Evolutionary conservation across 2,888 invertebrate genomes (phyloP).

Genomic region (Tromatobia lineatoria): DNA sequence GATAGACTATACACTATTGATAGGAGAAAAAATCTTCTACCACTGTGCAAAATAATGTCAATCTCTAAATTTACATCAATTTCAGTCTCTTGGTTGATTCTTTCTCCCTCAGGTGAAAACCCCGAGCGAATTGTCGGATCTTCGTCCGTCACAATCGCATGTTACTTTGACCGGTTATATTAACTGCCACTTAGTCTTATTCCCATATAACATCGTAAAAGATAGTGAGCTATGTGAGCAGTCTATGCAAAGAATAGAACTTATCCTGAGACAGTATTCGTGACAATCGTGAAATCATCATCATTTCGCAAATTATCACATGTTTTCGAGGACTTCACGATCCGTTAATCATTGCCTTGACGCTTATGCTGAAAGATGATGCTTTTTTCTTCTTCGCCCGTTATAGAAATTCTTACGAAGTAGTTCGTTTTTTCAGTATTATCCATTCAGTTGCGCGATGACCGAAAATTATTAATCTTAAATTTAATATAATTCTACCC

Average conservation of each 20-base stretch:
- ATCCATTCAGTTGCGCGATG: slow-evolving; percentile 12
- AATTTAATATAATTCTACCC: slow-evolving; percentile 11
- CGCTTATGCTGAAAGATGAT: neutral
- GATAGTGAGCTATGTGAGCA: slow-evolving; percentile 36
- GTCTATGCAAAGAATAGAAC: slow-evolving; percentile 22
- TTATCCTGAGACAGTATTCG: slow-evolving; percentile 27
- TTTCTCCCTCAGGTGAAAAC: slow-evolving; percentile 54
- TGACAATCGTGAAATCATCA: slow-evolving; percentile 20
- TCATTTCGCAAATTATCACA: slow-evolving; percentile 46
- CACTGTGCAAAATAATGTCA: slow-evolving; percentile 50
- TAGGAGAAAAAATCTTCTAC: slow-evolving; percentile 10
- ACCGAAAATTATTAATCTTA: slow-evolving; percentile 4
- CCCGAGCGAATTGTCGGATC: slow-evolving; percentile 35
- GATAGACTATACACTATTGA: neutral
- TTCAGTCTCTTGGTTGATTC: slow-evolving; percentile 69
- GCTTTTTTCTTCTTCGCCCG: neutral
- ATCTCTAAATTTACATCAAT: slow-evolving; percentile 59
- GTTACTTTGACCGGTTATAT: slow-evolving; percentile 22
- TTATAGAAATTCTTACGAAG: slow-evolving; percentile 17
- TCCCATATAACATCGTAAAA: slow-evolving; percentile 39
- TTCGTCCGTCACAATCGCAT: slow-evolving; percentile 25
- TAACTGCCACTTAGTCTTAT: slow-evolving; percentile 38
- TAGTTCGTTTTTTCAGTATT: slow-evolving; percentile 23
- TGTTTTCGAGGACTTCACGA: slow-evolving; percentile 19
- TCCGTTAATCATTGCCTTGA: slow-evolving; percentile 11